These are phyloP conservation scores for Acrocephalus arundinaceus DNA, from an alignment of 2,113 vertebrate species.

Conservation along the genomic window DNA sequence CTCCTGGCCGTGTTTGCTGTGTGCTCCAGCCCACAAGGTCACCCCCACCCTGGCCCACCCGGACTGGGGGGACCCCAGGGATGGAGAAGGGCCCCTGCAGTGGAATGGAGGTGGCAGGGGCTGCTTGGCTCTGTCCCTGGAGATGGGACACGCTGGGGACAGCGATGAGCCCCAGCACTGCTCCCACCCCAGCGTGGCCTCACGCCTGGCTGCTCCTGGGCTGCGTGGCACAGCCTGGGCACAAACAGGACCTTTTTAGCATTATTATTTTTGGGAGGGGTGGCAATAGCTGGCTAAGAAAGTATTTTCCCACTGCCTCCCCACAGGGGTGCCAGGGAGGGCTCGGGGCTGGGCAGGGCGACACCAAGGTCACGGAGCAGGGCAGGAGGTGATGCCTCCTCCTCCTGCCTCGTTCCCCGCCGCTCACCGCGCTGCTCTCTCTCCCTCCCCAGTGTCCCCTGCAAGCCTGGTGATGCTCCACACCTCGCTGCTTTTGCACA, in stretches of 20 bases:
- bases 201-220: not conserved
- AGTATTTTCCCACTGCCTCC: not conserved
- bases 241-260: not conserved
- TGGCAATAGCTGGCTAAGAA: not conserved
- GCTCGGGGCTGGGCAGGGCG: not conserved
- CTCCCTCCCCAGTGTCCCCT: slow-evolving; percentile 87
- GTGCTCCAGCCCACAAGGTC: slow-evolving; percentile 80
- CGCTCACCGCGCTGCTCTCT: not conserved
- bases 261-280: not conserved
- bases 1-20: slow-evolving; percentile 74
- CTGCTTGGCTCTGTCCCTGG: not conserved
- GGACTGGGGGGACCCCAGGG: not conserved
- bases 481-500: slow-evolving; percentile 78
- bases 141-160: not conserved
- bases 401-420: not conserved
- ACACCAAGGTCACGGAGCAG: accelerated
- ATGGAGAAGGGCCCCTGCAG: not conserved
- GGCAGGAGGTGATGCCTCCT: not conserved
- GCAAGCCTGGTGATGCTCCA: slow-evolving; percentile 94
- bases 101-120: accelerated
- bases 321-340: not conserved
- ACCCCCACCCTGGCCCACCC: slow-evolving; percentile 54
- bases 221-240: not conserved
- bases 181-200: not conserved
- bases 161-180: accelerated